Base-by-base conservation (phyloP, 2,113 vertebrate species). In the Eretmochelys imbricata region DNA sequence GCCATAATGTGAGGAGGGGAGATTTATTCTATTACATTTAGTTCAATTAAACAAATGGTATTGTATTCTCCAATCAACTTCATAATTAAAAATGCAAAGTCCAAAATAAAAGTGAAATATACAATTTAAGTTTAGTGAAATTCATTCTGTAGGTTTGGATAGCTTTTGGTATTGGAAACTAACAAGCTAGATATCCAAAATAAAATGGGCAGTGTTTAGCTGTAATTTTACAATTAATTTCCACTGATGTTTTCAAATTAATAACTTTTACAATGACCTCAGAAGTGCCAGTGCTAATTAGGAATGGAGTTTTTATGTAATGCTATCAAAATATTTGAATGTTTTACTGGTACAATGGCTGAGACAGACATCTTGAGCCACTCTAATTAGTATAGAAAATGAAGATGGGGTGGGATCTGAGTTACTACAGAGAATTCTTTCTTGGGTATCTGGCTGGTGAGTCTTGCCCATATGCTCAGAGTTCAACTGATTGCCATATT, bases 191-290 rank as follows among this genome's bases (percentile, higher is more conserved):
- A 93, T 96, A 91, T 97, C 89, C 93, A 80, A 90, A 96, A 95
- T 89, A 80, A 95, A 89, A 92, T 46, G 94, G 94, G 91, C 82
- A 94, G 96, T 87, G 97, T 92, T 54, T 95, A 97, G 96, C 94
- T 97, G 96, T 89, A 96, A 95, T 84, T 97, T 93, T 96, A 95
- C 91, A 96, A 94, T 96, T 96, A 95, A 94, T 93, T 97, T 96
- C 93, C 96, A 95, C 89, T 83, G 94, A 91, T 84, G 89, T 55
- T 90, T 95, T 97, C 92, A 96, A 97, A 97, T 95, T 93, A 97
- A 94, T 95, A 97, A 95, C 96, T 97, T 89, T 94, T 96, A 95
- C 91, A 91, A 93, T 35, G 95, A 89, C 87, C 55, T 96, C 88
- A 93, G 90, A 95, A 93, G 81, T 87, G 88, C 91, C 95, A 97